phyloP scores from a whole-genome alignment of 2,888 invertebrate genomes.

The Pelosia muscerda region DNA sequence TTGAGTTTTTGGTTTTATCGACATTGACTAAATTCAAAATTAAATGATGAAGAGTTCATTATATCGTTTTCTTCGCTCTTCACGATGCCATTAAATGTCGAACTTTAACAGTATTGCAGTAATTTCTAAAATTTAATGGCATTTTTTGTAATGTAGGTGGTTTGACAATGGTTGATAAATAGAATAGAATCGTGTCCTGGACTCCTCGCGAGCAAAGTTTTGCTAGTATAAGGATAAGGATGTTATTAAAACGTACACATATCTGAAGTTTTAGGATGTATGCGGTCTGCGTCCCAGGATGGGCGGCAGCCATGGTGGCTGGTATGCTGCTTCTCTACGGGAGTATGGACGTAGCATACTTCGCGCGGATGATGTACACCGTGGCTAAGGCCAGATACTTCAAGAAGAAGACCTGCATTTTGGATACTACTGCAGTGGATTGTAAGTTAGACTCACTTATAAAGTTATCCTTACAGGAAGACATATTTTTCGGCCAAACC shows the following conservation, averaged over 20 bases:
- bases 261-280: constrained; percentile 63
- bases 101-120: too few relatives aligned
- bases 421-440: constrained; percentile 89
- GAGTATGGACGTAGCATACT: constrained; percentile 90
- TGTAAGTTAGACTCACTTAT: constrained; percentile 79
- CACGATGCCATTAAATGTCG: too few relatives aligned
- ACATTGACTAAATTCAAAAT: too few relatives aligned
- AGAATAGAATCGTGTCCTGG: too few relatives aligned
- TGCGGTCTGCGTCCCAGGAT: constrained; percentile 78
- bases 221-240: not conserved
- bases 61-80: too few relatives aligned
- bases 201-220: not conserved
- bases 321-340: constrained; percentile 86
- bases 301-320: constrained; percentile 77
- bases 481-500: too few relatives aligned
- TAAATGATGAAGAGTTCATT: too few relatives aligned
- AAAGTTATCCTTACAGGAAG: too few relatives aligned
- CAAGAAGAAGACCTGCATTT: constrained; percentile 89
- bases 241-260: not conserved
- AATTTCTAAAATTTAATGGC: too few relatives aligned
- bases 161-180: too few relatives aligned
- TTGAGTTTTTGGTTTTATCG: too few relatives aligned
- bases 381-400: constrained; percentile 89
- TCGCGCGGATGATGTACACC: constrained; percentile 89
- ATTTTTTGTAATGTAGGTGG: too few relatives aligned